These are phyloP conservation scores for Gonioctena quinquepunctata DNA, from an alignment of 1,140 invertebrate genomes.

Conservation along the genomic window DNA sequence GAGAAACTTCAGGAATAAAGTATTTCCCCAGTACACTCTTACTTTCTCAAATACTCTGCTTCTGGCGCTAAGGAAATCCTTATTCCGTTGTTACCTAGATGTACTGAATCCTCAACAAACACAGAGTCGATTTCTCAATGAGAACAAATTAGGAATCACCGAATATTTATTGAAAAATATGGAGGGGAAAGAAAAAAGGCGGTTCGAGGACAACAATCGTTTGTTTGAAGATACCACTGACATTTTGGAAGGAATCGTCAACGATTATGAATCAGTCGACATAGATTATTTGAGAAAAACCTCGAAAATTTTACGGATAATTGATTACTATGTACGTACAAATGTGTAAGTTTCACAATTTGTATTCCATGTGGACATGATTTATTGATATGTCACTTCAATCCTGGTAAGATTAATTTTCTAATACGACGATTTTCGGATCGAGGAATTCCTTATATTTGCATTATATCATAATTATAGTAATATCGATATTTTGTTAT, in stretches of 20 bases:
- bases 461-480: too few species aligned
- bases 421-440: too few species aligned
- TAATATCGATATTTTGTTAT: too few species aligned
- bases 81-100: conserved; percentile 35
- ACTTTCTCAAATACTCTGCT: conserved; percentile 28
- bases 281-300: neutral
- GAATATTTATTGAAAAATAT: conserved; percentile 25
- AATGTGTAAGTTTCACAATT: too few species aligned
- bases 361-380: too few species aligned
- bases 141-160: conserved; percentile 32
- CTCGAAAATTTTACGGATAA: neutral
- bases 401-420: too few species aligned
- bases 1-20: conserved; percentile 2
- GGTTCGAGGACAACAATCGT: conserved; percentile 21
- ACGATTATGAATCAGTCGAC: neutral
- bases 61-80: conserved; percentile 3
- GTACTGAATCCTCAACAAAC: conserved; percentile 26
- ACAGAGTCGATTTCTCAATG: conserved; percentile 30
- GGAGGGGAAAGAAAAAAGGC: conserved; percentile 3
- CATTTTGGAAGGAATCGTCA: neutral
- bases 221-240: neutral
- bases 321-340: neutral
- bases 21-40: conserved; percentile 3
- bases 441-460: too few species aligned
- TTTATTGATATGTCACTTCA: too few species aligned